These are phyloP conservation scores for Pherbina coryleti DNA, from an alignment of 2,888 invertebrate genomes.

Conservation along the genomic window DNA sequence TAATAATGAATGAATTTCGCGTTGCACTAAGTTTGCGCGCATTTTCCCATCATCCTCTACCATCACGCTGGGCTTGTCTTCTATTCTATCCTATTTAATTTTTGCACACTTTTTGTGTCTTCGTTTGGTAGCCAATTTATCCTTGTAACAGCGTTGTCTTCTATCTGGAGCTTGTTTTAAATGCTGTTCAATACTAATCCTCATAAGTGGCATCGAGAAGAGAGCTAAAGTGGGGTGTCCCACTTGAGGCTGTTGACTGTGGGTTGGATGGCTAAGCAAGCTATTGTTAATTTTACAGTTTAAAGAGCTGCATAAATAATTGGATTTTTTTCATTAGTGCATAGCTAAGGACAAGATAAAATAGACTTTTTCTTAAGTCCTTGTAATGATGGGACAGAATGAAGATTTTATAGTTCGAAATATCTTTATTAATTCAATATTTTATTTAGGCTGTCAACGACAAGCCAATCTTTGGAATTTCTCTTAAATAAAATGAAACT, in stretches of 20 bases:
- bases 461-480: too few species aligned
- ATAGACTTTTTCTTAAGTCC: too few species aligned
- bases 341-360: background rate
- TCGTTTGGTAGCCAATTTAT: background rate
- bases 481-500: too few species aligned
- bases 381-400: too few species aligned
- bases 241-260: too few species aligned
- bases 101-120: background rate
- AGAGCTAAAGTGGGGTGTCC: background rate
- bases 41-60: background rate
- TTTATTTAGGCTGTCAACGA: too few species aligned
- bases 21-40: background rate
- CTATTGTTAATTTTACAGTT: background rate
- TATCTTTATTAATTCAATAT: too few species aligned
- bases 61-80: background rate
- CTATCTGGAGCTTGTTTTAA: constrained; percentile 53
- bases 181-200: constrained; percentile 63
- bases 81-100: background rate
- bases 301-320: constrained; percentile 14
- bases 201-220: constrained; percentile 48
- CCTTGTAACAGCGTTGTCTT: background rate
- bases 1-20: constrained; percentile 21
- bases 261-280: background rate
- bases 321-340: background rate
- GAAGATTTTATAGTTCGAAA: too few species aligned